Evolutionary conservation across 2,113 vertebrate species (phyloP), one percentile per base, ranked within the genome.

Genomic region (Aptenodytes patagonicus): DNA sequence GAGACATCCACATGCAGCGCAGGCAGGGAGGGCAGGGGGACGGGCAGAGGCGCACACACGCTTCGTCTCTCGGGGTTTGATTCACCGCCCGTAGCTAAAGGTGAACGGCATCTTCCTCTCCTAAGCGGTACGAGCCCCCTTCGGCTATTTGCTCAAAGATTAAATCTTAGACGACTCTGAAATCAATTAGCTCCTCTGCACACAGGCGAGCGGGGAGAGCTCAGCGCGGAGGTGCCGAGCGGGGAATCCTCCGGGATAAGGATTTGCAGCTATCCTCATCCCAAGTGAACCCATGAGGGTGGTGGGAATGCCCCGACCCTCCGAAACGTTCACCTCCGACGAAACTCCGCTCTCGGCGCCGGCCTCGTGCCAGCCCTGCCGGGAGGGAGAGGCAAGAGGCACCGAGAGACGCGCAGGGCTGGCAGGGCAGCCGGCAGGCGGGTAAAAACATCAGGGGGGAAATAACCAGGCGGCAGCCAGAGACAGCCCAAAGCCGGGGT

Each of bases 251-350:
- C n/a, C 5, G 2, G 71, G 70, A 25, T 17, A 28, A 75, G 85
- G 54, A 61, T 4, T 21, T 28, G 47, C 32, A 61, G 83, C 40
- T 47, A 1, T 44, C 21, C 55, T 42, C 46, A 54, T 26, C 25
- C 78, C 57, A 6, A 36, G 14, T 2, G 21, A 73, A 4, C 34
- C 17, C 57, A 6, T 52, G 19, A 93, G n/a, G 46, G 72, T 2
- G 2, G 6, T 1, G 66, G 70, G n/a, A 52, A 84, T 7, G 36
- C n/a, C 73, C 71, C 6, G 34, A 28, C 18, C 60, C 60, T 78
- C 4, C 0, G 0, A 54, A 90, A 14, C 0, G 0, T 54, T 55
- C 71, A 16, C 52, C 26, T 85, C 83, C 2, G 1, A 25, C 19
- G 4, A 49, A 69, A 22, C 54, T 22, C 52, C 6, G 2, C 51